Evolutionary conservation across 2,113 vertebrate species (phyloP).

Genomic region (Trachemys scripta): DNA sequence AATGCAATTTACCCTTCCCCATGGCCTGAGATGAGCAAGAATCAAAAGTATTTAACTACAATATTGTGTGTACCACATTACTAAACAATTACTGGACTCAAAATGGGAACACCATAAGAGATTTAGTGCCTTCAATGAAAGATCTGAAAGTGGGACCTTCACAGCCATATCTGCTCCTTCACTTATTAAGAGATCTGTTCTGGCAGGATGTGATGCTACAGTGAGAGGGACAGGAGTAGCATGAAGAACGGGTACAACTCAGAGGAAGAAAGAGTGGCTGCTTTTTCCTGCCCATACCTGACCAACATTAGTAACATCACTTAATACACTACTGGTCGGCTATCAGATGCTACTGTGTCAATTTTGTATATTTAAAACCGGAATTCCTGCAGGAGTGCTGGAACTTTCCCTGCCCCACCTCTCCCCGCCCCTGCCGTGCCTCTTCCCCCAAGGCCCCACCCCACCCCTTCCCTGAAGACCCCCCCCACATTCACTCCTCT

Average conservation of each 20-base stretch:
- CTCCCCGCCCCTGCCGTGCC: no score
- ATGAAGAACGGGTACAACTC: background rate
- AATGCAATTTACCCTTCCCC: background rate
- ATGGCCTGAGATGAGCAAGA: background rate
- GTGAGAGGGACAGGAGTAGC: background rate
- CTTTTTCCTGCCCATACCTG: background rate
- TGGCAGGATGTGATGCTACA: background rate
- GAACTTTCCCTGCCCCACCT: no score
- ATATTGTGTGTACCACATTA: background rate
- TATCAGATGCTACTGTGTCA: background rate
- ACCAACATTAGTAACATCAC: background rate
- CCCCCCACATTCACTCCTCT: no score
- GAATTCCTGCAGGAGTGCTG: no score
- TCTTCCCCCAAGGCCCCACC: no score
- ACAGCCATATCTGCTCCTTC: background rate
- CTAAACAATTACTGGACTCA: constrained; percentile 10
- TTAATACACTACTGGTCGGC: background rate
- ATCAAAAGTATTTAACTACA: background rate
- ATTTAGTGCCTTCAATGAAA: background rate
- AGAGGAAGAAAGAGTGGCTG: background rate
- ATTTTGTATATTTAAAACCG: no score
- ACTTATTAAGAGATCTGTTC: background rate
- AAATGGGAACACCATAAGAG: background rate
- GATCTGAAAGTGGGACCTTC: background rate
- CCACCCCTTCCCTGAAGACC: no score